A percentile compares a stretch with the other conserved stretches of the same genome.
Evolutionary conservation across 2,113 vertebrate genomes (phyloP).

Genomic region (Tenebrosternarchus preto): DNA sequence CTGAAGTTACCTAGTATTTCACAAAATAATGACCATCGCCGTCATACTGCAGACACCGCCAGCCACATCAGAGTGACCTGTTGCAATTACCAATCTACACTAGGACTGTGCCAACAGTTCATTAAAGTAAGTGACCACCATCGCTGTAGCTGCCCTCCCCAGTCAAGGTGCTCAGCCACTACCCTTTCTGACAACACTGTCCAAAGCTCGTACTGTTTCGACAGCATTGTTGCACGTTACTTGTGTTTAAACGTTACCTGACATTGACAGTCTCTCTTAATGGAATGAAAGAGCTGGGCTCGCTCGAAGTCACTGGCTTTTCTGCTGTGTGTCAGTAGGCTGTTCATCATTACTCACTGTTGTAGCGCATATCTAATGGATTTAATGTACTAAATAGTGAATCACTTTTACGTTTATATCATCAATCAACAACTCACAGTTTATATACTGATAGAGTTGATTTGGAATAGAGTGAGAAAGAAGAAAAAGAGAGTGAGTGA

Average conservation of each 20-base stretch:
- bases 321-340: neutral
- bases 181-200: neutral
- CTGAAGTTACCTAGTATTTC: constrained; percentile 1
- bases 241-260: neutral
- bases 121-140: neutral
- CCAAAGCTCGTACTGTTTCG: neutral
- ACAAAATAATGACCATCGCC: constrained; percentile 5
- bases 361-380: constrained; percentile 22
- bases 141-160: neutral
- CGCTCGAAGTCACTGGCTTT: neutral
- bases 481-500: constrained; percentile 10
- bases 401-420: constrained; percentile 12
- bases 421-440: constrained; percentile 26
- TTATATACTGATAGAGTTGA: constrained; percentile 29
- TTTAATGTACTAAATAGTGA: constrained; percentile 36
- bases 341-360: constrained; percentile 5
- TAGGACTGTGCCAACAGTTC: neutral
- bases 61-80: neutral
- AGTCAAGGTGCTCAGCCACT: neutral
- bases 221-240: neutral
- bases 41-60: neutral
- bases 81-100: no score
- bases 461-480: constrained; percentile 21
- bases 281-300: neutral
- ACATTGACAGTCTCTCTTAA: neutral